These are phyloP conservation scores for Etheostoma spectabile DNA, from an alignment of 2,113 vertebrate species.

Conservation along the genomic window DNA sequence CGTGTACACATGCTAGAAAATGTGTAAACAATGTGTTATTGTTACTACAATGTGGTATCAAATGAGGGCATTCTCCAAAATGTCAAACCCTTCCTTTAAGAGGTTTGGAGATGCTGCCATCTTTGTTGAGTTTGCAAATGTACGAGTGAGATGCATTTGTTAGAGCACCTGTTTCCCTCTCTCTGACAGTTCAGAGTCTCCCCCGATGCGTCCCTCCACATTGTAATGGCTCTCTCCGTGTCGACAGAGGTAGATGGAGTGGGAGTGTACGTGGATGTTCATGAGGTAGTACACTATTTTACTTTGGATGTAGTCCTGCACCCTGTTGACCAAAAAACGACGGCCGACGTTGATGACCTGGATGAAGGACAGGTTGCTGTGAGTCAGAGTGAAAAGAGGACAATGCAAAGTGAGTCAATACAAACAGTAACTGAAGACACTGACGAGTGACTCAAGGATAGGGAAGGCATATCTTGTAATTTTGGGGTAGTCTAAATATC, in stretches of 20 bases:
- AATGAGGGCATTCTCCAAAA: not conserved
- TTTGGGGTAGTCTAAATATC: conserved; percentile 27
- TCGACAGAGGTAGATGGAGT: conserved; percentile 97
- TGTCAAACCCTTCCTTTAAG: not conserved
- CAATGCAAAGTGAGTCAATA: not conserved
- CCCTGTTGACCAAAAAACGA: conserved; percentile 93
- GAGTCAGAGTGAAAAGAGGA: conserved; percentile 7
- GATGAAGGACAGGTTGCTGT: conserved; percentile 95
- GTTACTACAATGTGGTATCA: too few species aligned
- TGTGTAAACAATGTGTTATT: too few species aligned
- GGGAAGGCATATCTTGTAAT: conserved; percentile 10
- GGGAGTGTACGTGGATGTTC: conserved; percentile 96
- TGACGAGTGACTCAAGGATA: not conserved
- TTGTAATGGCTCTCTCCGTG: conserved; percentile 96
- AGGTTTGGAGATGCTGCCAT: not conserved
- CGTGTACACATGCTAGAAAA: too few species aligned
- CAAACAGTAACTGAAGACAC: not conserved
- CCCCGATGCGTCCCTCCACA: conserved; percentile 89
- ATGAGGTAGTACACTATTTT: conserved; percentile 99
- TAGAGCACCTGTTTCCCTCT: conserved; percentile 89
- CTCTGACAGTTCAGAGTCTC: conserved; percentile 91
- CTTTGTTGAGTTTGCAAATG: not conserved
- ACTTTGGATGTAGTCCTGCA: conserved; percentile 98
- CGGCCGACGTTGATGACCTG: conserved; percentile 97
- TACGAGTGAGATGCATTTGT: too few species aligned